These are phyloP conservation scores for Metallyticus violacea DNA, from an alignment of 2,888 invertebrate species.

Conservation along the genomic window DNA sequence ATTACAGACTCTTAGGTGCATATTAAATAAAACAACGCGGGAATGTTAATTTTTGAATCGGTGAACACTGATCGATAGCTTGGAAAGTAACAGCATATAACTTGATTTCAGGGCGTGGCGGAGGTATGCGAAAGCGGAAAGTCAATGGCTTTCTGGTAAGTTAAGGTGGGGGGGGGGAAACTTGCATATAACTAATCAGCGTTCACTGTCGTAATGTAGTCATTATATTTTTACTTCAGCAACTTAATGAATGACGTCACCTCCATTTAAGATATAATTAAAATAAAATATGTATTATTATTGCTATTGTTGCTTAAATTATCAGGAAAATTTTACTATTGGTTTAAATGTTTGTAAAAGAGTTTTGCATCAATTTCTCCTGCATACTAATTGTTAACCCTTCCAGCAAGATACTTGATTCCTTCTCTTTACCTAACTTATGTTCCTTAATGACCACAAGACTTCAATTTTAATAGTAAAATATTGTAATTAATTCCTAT, in stretches of 20 bases:
- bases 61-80: neutral
- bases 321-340: too few species aligned
- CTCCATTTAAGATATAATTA: neutral
- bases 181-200: neutral
- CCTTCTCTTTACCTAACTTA: too few species aligned
- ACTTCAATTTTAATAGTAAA: too few species aligned
- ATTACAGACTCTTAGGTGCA: neutral
- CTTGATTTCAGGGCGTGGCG: neutral
- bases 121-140: neutral
- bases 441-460: too few species aligned
- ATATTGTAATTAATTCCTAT: too few species aligned
- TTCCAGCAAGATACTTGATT: too few species aligned
- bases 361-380: too few species aligned
- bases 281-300: neutral
- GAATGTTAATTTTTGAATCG: neutral
- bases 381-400: too few species aligned
- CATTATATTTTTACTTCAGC: neutral
- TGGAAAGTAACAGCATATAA: neutral
- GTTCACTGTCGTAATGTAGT: neutral
- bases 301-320: neutral
- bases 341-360: too few species aligned
- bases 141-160: neutral
- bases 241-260: neutral
- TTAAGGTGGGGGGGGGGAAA: neutral
- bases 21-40: neutral